phyloP scores from a whole-genome alignment of 2,888 invertebrate genomes.

The Ctenicera cuprea region DNA sequence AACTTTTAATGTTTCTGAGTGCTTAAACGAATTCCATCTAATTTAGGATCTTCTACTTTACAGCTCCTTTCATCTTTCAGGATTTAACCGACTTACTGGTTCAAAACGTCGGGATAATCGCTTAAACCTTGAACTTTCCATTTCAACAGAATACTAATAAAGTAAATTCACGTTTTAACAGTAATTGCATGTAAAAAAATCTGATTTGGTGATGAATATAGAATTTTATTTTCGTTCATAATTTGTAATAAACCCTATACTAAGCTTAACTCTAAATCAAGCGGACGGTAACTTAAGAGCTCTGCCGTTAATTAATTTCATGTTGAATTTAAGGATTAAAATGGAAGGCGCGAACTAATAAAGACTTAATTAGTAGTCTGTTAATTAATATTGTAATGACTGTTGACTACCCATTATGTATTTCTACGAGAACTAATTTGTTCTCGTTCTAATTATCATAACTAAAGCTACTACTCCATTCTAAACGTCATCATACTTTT shows the following conservation, averaged over 20 bases:
- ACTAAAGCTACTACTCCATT: neutral
- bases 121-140: conserved; percentile 12
- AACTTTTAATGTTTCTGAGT: conserved; percentile 33
- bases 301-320: conserved; percentile 45
- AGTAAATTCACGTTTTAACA: neutral
- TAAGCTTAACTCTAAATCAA: conserved; percentile 21
- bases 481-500: neutral
- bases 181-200: neutral
- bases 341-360: conserved; percentile 41
- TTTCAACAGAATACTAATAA: neutral
- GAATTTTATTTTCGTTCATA: neutral
- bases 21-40: conserved; percentile 30
- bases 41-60: conserved; percentile 29
- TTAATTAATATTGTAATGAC: conserved; percentile 49
- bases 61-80: conserved; percentile 28
- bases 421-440: conserved; percentile 26
- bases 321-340: conserved; percentile 46
- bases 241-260: neutral
- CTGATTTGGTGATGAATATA: neutral
- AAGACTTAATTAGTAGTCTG: conserved; percentile 47
- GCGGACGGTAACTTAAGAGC: conserved; percentile 38
- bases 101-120: conserved; percentile 15
- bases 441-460: conserved; percentile 29
- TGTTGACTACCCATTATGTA: conserved; percentile 27
- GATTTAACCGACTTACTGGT: conserved; percentile 8